Percentiles rank a stretch among this genome's conserved stretches.
These are phyloP conservation scores for Orthochromis malagaraziensis DNA, from an alignment of 2,113 vertebrate species.

Conservation along the genomic window DNA sequence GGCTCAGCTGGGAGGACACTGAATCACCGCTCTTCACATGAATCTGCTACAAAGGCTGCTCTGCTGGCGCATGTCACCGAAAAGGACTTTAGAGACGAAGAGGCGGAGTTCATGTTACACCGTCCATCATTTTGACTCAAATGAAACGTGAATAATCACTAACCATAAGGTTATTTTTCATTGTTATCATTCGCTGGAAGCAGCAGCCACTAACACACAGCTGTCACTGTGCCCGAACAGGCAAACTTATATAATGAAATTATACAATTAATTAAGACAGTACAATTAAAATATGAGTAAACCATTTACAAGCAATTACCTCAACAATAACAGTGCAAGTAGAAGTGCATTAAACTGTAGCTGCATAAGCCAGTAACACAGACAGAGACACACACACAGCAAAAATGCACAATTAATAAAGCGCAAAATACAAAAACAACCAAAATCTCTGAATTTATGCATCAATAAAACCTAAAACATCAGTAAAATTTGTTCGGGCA, in stretches of 20 bases:
- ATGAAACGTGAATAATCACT: background rate
- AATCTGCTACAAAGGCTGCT: background rate
- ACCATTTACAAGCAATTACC: background rate
- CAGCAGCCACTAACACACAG: background rate
- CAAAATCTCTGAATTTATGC: background rate
- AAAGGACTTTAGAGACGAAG: background rate
- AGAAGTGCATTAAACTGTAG: background rate
- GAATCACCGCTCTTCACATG: background rate
- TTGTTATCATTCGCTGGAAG: background rate
- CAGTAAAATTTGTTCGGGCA: background rate
- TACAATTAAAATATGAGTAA: background rate
- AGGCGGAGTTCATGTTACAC: background rate
- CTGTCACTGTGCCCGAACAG: background rate
- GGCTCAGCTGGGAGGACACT: slow-evolving; percentile 6
- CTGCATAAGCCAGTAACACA: background rate
- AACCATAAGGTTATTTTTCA: background rate
- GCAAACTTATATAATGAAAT: background rate
- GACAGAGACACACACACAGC: background rate
- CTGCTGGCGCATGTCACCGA: background rate
- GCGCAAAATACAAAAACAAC: background rate
- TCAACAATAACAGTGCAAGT: background rate
- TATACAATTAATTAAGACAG: background rate
- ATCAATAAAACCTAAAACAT: background rate
- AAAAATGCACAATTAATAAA: background rate
- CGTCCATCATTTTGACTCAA: background rate